Base-by-base conservation (phyloP, 2,113 vertebrate genomes). In the Phycodurus eques region DNA sequence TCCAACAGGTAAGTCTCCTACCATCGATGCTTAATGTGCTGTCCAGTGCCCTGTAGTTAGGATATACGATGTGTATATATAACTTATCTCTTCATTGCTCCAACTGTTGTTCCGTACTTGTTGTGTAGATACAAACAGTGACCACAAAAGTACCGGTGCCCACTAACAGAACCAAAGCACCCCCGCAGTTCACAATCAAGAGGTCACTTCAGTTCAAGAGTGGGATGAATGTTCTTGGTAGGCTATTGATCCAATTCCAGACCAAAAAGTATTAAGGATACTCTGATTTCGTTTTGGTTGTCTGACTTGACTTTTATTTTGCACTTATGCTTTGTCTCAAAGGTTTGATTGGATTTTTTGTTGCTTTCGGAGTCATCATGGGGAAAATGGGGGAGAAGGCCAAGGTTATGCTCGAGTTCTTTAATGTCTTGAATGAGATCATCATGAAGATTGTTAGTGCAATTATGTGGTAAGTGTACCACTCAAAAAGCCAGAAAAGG, bases 331-430 rank as follows among this genome's bases (percentile, higher is more conserved):
- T 78, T 43, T 54, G 8, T 72, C 13, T 78, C 66, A 15, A 76
- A 99, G 98, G 98, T 87, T 83, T 99, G 80, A 99, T 99, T 82
- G 98, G 97, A 72, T 99, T 99, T 85, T 99, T 99, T 90, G 97
- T 99, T 70, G 95, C 96, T 51, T 99, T 99, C 79, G 98, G 98
- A 66, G 95, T 99, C 31, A 94, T 94, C 72, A 99, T 99, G 98
- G 96, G 97, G 53, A 99, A 98, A 88, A 98, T 99, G 98, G 98
- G 98, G 3, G 96, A 99, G 42, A 96, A 93, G 77, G 97, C 98
- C 85, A 96, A 94, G 83, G 90, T 98, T 88, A 99, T 99, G 98
- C 90, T 99, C 81, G 97, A 99, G 17, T 99, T 99, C 91, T 99
- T 99, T 92, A 99, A 95, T 73, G 94, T 98, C 77, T 88, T 99